phyloP scores from a whole-genome alignment of 2,888 invertebrate species.

The Taphrorychus bicolor region DNA sequence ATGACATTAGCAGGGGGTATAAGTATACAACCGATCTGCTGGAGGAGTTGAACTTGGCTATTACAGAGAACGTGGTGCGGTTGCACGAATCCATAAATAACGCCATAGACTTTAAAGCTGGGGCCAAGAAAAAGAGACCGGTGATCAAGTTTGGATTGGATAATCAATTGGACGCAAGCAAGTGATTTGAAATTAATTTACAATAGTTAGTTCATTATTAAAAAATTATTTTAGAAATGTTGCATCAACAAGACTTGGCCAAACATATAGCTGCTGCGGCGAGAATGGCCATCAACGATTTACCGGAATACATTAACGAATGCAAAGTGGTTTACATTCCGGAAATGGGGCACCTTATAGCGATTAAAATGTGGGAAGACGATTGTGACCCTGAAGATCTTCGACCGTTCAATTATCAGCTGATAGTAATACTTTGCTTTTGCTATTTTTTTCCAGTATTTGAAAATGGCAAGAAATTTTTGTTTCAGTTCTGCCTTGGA shows the following conservation, averaged over 20 bases:
- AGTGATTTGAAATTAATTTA: slow-evolving; percentile 29
- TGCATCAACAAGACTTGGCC: slow-evolving; percentile 73
- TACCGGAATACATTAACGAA: slow-evolving; percentile 71
- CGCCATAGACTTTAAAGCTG: slow-evolving; percentile 74
- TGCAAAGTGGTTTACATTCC: slow-evolving; percentile 76
- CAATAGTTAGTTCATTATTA: not conserved
- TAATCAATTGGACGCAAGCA: slow-evolving; percentile 75
- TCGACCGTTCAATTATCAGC: slow-evolving; percentile 72
- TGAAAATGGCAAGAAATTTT: not conserved
- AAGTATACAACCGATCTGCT: slow-evolving; percentile 63
- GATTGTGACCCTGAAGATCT: slow-evolving; percentile 65
- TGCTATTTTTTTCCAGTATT: not conserved
- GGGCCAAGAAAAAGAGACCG: slow-evolving; percentile 66
- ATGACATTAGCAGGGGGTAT: slow-evolving; percentile 68
- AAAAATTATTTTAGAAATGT: slow-evolving; percentile 65
- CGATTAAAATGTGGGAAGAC: slow-evolving; percentile 72
- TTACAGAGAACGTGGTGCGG: slow-evolving; percentile 63
- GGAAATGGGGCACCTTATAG: slow-evolving; percentile 80
- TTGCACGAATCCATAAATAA: slow-evolving; percentile 75
- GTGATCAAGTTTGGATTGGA: slow-evolving; percentile 79
- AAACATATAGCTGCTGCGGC: slow-evolving; percentile 77
- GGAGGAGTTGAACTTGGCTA: slow-evolving; percentile 60
- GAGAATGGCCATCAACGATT: slow-evolving; percentile 70
- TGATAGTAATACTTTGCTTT: slow-evolving; percentile 69
- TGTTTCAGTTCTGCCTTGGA: slow-evolving; percentile 55